A percentile compares a stretch with the other conserved stretches of the same genome.
phyloP scores from a whole-genome alignment of 2,113 vertebrate genomes.

The Callipepla californica region DNA sequence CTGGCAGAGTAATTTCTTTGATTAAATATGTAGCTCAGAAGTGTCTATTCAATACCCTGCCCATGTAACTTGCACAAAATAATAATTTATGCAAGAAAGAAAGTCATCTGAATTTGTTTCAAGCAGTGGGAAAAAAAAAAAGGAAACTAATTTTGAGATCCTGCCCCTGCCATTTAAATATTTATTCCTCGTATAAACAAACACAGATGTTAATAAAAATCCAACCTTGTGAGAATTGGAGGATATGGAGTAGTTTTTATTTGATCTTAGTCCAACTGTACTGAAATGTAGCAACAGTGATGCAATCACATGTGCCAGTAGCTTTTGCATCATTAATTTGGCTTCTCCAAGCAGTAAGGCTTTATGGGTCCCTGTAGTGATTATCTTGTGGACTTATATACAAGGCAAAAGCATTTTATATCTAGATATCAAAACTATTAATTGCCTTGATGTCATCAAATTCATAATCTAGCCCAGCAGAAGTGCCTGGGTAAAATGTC shows the following conservation, averaged over 20 bases:
- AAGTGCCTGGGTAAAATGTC: background rate
- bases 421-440: constrained; percentile 65
- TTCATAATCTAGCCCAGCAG: constrained; percentile 23
- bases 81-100: background rate
- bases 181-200: background rate
- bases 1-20: background rate
- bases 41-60: rapidly evolving
- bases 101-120: rapidly evolving
- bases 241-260: background rate
- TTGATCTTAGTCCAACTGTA: background rate
- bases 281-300: background rate
- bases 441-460: constrained; percentile 41
- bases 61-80: background rate
- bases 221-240: background rate
- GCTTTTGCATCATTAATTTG: constrained; percentile 47
- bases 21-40: background rate
- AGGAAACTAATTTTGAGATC: rapidly evolving
- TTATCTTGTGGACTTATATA: constrained; percentile 13
- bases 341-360: constrained; percentile 9
- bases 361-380: constrained; percentile 45
- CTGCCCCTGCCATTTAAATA: background rate
- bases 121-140: rapidly evolving
- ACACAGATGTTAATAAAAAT: background rate
- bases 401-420: background rate
- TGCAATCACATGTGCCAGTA: background rate